Conservation (phyloP, 2,888 invertebrate species). For the Tipula vernalis region DNA sequence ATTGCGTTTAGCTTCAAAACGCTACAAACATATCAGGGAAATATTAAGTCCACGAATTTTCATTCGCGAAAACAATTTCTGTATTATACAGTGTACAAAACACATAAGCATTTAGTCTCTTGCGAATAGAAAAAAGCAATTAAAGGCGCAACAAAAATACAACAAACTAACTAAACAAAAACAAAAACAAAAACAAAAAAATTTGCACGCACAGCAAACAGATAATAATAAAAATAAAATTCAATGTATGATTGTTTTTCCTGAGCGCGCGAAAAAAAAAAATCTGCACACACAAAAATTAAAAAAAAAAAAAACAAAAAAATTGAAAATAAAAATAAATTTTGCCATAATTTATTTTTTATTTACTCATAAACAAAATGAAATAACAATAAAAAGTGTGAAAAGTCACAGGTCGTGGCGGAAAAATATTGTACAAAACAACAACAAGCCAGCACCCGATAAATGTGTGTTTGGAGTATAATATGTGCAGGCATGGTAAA, state of each 20-base stretch:
- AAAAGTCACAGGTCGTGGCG: constrained; percentile 4
- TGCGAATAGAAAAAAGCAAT: no score
- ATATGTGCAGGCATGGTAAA: neutral
- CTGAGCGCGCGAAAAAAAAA: neutral
- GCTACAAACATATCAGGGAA: no score
- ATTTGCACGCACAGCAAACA: neutral
- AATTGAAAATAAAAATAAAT: neutral
- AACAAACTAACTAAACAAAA: neutral
- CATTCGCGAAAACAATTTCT: no score
- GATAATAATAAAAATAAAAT: neutral
- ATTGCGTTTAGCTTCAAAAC: no score
- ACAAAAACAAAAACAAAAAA: neutral
- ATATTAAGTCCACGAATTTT: no score
- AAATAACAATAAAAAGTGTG: neutral
- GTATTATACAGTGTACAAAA: no score
- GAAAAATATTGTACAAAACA: neutral
- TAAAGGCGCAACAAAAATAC: neutral
- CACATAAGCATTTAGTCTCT: neutral
- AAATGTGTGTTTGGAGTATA: neutral
- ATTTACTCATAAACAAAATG: neutral
- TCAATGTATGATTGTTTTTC: neutral
- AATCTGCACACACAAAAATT: neutral
- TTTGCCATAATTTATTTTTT: neutral
- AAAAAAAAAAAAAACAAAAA: neutral
- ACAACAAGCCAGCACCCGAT: neutral